Base-by-base conservation (phyloP, 2,113 vertebrate genomes). In the Falcunculus frontatus region DNA sequence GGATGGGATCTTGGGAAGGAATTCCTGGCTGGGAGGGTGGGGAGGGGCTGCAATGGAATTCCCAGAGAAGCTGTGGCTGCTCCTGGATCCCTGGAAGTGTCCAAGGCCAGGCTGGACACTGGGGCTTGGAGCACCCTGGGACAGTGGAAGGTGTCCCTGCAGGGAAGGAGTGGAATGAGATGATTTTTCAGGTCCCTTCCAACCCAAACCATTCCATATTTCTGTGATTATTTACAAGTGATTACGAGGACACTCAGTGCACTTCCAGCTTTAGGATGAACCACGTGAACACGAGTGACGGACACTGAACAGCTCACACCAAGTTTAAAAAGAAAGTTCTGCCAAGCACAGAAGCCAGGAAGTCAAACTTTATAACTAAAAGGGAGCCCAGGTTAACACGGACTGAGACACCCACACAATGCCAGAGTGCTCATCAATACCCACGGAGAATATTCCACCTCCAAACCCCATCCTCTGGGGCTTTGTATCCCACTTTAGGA, bases 401-500 rank as follows among this genome's bases (percentile, higher is more conserved):
- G 62, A 52, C 53, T 56, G 53, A 52, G 80, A 89, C 59, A 55
- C 32, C 69, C 63, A 62, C 62, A 42, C 80, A 32, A 84, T 11
- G 25, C 37, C 18, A 20, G 35, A 37, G n/a, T 7, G 64, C 73
- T 91, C 87, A 52, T n/a, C 70, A 41, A 65, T 5, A 67, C 33
- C 91, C 73, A n/a, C 23, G 3, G 77, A 59, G 52, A 59, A 88
- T 27, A 73, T 90, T 68, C 90, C 72, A 29, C 81, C 27, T 25
- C 52, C 69, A 86, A 95, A 90, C 27, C 69, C 73, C 78, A 41
- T 69, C n/a, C 79, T 21, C 79, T 21, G 76, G 88, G 33, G 5
- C 95, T 95, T 77, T 84, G 87, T 81, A 83, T 37, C 80, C n/a
- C 5, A 4, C 32, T 82, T 64, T 9, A 53, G 70, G 68, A 84